phyloP scores from a whole-genome alignment of 23 tunicate genomes.

The Aplidium turbinatum region DNA sequence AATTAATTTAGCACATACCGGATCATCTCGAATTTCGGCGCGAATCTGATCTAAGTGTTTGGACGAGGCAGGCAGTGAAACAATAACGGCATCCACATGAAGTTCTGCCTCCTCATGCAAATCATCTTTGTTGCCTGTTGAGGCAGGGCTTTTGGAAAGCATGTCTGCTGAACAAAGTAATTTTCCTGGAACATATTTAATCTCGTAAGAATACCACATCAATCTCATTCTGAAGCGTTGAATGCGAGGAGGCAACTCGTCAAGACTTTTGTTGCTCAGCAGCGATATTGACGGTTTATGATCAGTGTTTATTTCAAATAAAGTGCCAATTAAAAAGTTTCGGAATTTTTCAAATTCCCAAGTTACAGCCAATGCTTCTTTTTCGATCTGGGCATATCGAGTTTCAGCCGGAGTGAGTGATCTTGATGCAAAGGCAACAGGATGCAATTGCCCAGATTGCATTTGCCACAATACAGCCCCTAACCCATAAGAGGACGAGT shows the following conservation, averaged over 20 bases:
- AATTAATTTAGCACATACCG: background rate
- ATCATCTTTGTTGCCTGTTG: background rate
- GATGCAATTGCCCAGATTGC: background rate
- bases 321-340: conserved; percentile 4
- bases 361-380: conserved; percentile 21
- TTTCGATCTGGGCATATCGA: conserved; percentile 31
- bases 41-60: background rate
- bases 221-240: conserved; percentile 14
- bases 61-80: background rate
- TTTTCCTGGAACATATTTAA: conserved; percentile 34
- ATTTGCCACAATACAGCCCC: conserved; percentile 29
- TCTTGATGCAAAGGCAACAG: conserved; percentile 33
- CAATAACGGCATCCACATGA: conserved; percentile 1
- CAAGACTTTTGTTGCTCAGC: conserved; percentile 18
- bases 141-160: conserved; percentile 9
- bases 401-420: conserved; percentile 16
- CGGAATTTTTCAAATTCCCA: conserved; percentile 12
- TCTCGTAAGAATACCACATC: conserved; percentile 14
- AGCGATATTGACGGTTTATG: conserved; percentile 36
- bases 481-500: conserved; percentile 18
- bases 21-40: background rate
- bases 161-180: conserved; percentile 5
- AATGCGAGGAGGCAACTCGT: conserved; percentile 8
- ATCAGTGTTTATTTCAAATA: conserved; percentile 25
- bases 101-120: background rate